A percentile compares a stretch with the other conserved stretches of the same genome.
Conservation (phyloP, 1,140 invertebrate genomes). For the Prorops nasuta region DNA sequence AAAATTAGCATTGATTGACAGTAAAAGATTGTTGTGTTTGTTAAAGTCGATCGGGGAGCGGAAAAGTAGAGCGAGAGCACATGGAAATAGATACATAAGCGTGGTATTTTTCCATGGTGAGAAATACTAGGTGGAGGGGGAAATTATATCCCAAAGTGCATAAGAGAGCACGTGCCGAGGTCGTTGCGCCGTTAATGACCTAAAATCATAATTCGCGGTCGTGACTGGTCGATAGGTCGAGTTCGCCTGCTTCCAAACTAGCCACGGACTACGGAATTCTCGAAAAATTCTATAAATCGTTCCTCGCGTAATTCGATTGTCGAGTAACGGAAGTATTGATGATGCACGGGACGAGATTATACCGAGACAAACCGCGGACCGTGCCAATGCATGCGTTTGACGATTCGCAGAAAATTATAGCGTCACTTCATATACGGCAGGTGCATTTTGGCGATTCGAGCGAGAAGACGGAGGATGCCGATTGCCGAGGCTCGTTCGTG, state of each 20-base stretch:
- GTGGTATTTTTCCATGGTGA: too few relatives aligned
- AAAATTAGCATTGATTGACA: too few relatives aligned
- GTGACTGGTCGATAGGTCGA: not conserved
- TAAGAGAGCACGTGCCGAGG: too few relatives aligned
- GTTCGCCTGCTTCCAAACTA: too few relatives aligned
- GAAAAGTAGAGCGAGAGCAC: too few relatives aligned
- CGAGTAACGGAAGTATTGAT: not conserved
- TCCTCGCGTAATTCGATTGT: not conserved
- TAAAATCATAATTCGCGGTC: not conserved
- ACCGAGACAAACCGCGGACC: not conserved
- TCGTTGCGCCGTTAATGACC: constrained; percentile 3
- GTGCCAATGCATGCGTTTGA: not conserved
- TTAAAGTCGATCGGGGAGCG: too few relatives aligned
- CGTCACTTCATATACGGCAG: not conserved
- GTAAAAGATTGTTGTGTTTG: too few relatives aligned
- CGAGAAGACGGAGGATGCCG: not conserved
- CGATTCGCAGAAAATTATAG: not conserved
- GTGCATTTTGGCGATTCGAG: not conserved
- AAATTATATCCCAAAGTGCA: too few relatives aligned
- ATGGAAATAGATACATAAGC: too few relatives aligned
- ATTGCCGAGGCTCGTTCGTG: too few relatives aligned
- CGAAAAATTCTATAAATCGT: not conserved
- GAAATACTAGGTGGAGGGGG: too few relatives aligned
- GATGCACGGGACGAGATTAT: not conserved
- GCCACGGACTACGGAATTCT: not conserved